phyloP scores from a whole-genome alignment of 2,888 invertebrate species.

The Candidula unifasciata region DNA sequence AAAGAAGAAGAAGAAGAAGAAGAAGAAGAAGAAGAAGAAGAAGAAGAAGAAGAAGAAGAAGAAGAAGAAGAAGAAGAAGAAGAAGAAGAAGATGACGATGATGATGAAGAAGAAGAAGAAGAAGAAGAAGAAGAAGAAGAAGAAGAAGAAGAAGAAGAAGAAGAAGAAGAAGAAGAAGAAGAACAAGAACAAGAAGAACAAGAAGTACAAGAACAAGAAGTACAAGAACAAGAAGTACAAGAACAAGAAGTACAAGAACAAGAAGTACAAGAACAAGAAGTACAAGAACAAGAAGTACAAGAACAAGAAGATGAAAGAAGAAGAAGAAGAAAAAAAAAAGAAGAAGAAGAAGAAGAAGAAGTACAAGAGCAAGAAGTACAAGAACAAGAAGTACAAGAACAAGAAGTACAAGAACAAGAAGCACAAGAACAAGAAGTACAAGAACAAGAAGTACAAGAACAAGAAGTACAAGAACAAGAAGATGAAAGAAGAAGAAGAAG shows the following conservation, averaged over 20 bases:
- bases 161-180: constrained; percentile 3
- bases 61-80: constrained; percentile 12
- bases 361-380: no score
- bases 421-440: no score
- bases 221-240: background rate
- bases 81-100: background rate
- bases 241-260: background rate
- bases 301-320: no score
- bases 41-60: constrained; percentile 11
- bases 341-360: no score
- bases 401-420: no score
- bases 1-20: constrained; percentile 18
- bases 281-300: no score
- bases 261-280: background rate
- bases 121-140: background rate
- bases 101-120: background rate
- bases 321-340: no score
- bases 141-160: background rate
- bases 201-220: background rate
- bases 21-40: constrained; percentile 18
- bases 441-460: no score
- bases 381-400: no score
- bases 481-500: background rate
- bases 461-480: no score
- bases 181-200: background rate